Evolutionary conservation across 35 echinoderm and acorn worm genomes (phyloP), one percentile per base, ranked within the genome.

Genomic region (Chiridota heheva): DNA sequence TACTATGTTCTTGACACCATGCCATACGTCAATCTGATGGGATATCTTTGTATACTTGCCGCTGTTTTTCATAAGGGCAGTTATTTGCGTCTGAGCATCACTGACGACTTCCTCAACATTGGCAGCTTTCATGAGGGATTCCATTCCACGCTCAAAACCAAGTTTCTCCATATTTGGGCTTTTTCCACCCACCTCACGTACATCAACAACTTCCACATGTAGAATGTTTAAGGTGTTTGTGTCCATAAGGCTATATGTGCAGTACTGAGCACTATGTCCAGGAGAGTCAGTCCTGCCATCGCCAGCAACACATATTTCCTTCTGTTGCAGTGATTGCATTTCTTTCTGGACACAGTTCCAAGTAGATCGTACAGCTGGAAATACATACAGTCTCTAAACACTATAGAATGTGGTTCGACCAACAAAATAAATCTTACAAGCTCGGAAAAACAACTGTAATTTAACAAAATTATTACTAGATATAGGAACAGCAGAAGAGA

Each of bases 61-160:
- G n/a, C 3, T 10, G 8, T 44, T 20, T 44, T 83, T 90, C 80
- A 84, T 89, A 8, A 77, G 12, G 1, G 35, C 18, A 6, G 56
- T 30, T 22, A 90, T 84, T 32, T 90, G 70, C 1, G 77, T 29
- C 28, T 83, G 53, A 12, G 80, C 87, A 84, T 90, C 87, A n/a
- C 79, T 84, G 0, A 77, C 60, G 15, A 90, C 58, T 43, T 79
- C 47, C 3, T 51, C 5, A 10, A 89, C 66, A 2, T 90, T 37
- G 0, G 77, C 69, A 22, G 27, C 46, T 2, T 12, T 29, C 0
- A 35, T 16, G 0, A 84, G 71, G 59, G 65, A 72, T 4, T 58
- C 15, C 16, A 90, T 31, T 0, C 68, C 79, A 24, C 48, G 42
- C 40, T 53, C 20, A 41, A 84, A 77, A 0, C 58, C 80, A 13